Evolutionary conservation across 2,797 vertebrate species (phyloP).

Genomic region (Tokudaia tokunoshimensis): DNA sequence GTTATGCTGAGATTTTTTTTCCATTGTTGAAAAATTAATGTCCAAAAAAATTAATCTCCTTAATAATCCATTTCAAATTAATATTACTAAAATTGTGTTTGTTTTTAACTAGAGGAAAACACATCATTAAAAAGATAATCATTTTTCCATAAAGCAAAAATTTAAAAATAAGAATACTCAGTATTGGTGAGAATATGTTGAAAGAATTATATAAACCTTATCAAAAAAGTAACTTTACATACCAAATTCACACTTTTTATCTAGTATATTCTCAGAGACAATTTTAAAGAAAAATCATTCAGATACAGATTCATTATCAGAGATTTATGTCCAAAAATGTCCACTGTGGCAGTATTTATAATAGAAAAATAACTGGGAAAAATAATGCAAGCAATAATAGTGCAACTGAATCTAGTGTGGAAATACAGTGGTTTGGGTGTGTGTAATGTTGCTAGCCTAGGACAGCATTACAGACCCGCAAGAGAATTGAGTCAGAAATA

Average conservation of each 20-base stretch:
- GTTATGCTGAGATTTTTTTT: neutral
- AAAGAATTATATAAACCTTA: neutral
- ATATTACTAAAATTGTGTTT: neutral
- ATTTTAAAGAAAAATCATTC: conserved; percentile 49
- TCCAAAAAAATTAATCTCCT: conserved; percentile 21
- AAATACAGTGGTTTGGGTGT: neutral
- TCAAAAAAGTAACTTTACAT: neutral
- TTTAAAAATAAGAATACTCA: conserved; percentile 3
- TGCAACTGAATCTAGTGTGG: neutral
- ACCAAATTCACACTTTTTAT: conserved; percentile 42
- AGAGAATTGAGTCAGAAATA: neutral
- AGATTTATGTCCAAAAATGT: conserved; percentile 23
- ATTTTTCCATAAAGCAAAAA: conserved; percentile 43
- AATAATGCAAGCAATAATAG: neutral
- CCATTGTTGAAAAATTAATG: conserved; percentile 57
- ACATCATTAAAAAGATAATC: conserved; percentile 37
- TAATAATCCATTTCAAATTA: neutral
- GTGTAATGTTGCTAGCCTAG: neutral
- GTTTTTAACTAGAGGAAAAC: neutral
- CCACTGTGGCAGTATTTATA: conserved; percentile 21
- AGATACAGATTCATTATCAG: conserved; percentile 26
- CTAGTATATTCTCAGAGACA: conserved; percentile 23
- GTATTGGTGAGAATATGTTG: neutral
- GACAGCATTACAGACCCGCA: neutral
- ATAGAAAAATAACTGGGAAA: conserved; percentile 9